phyloP scores from a whole-genome alignment of 2,797 vertebrate species.

The Chaunax sp. region DNA sequence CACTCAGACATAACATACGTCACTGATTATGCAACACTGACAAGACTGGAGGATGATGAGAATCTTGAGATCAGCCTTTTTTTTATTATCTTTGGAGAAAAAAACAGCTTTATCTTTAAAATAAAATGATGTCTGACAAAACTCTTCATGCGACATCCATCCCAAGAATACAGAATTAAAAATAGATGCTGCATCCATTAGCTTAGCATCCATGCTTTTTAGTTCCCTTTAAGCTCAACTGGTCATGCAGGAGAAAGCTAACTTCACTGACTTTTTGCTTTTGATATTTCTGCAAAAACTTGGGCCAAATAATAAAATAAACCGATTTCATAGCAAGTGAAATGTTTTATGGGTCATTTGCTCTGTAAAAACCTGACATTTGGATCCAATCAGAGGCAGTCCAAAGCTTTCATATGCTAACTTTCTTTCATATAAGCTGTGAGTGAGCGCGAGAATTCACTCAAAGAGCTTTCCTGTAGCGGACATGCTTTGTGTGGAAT shows the following conservation, averaged over 20 bases:
- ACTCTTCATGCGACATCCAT: background rate
- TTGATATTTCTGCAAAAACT: conserved; percentile 37
- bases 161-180: background rate
- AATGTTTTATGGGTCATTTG: conserved; percentile 61
- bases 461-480: conserved; percentile 17
- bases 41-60: background rate
- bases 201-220: conserved; percentile 26
- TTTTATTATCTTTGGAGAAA: background rate
- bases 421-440: conserved; percentile 59
- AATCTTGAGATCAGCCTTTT: background rate
- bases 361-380: conserved; percentile 60
- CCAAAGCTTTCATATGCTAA: conserved; percentile 55
- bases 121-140: background rate
- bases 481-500: conserved; percentile 21
- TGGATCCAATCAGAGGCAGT: conserved; percentile 61
- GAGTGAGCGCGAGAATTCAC: conserved; percentile 35
- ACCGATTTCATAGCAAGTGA: conserved; percentile 56
- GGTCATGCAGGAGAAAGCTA: conserved; percentile 4
- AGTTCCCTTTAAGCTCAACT: conserved; percentile 25
- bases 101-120: conserved; percentile 3
- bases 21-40: conserved; percentile 26
- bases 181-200: background rate
- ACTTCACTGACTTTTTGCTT: conserved; percentile 22
- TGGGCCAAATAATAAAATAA: conserved; percentile 42
- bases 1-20: conserved; percentile 41